Evolutionary conservation across 2,797 vertebrate genomes (phyloP), one percentile per base, ranked within the genome.

Genomic region (Sebastes trivittatus): DNA sequence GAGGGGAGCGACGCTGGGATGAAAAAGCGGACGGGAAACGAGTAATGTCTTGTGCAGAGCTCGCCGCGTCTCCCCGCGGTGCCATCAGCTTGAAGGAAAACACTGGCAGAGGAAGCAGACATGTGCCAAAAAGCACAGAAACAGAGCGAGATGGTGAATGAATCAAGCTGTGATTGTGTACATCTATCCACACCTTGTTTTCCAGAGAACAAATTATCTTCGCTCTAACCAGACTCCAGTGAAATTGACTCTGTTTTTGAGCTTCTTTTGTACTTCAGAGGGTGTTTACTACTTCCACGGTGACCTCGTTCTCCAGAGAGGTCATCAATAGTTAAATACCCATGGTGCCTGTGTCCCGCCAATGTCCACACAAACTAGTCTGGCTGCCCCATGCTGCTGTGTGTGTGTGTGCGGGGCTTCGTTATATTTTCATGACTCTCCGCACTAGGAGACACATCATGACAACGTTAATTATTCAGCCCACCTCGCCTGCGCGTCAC

Each of bases 361-460:
- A 49, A 3, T 72, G 88, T 86, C 88, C 83, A 36, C 88, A 63
- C 84, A 65, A 42, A 83, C 18, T 1, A 27, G 82, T 82, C 86
- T 73, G 89, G 68, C 86, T 62, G 25, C 46, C 46, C 11, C n/a
- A 23, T 25, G 16, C 65, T 10, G 34, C 58, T 34, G 25, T 25
- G 55, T 54, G 54, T 30, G 72, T 66, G 68, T 36, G 69, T 42
- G 65, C 36, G 6, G 75, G 29, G 66, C 87, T 81, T 93, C 85
- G 80, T 95, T 95, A 95, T 91, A 91, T 90, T 95, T 95, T 95
- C 80, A 95, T 95, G 94, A 94, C 80, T 78, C 89, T 78, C 81
- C 75, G 77, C 87, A 61, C 73, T 8, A 30, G 77, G 88, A 93
- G 87, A 91, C 93, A 89, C 90, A 94, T 94, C 93, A 94, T 60